Conservation (phyloP, 2,113 vertebrate genomes). For the Coryphaenoides rupestris region DNA sequence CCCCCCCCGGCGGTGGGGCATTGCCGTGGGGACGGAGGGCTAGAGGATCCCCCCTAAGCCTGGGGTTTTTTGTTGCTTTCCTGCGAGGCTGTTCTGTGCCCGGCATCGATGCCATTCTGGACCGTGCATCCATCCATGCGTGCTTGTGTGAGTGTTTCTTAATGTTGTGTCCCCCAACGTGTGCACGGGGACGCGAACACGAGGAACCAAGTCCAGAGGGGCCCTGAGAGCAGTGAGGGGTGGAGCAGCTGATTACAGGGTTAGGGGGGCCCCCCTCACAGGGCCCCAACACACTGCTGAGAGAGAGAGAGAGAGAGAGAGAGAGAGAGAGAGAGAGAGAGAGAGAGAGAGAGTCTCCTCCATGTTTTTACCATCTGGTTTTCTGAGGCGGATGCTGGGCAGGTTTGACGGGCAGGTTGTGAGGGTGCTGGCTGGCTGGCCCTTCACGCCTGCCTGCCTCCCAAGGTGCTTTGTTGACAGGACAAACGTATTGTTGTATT, state of each 20-base stretch:
- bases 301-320: conserved; percentile 6
- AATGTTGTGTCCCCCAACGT: background rate
- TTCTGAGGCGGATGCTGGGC: conserved; percentile 5
- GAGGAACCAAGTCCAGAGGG: conserved; percentile 44
- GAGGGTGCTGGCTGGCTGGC: too few species aligned
- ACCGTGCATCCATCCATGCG: background rate
- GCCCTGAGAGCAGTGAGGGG: conserved; percentile 40
- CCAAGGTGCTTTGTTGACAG: conserved; percentile 21
- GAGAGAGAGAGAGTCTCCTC: too few species aligned
- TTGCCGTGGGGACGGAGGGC: conserved; percentile 3
- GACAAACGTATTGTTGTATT: conserved; percentile 14
- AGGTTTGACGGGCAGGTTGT: conserved; percentile 4
- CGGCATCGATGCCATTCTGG: too few species aligned
- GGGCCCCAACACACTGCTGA: conserved; percentile 14
- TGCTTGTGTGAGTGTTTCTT: background rate
- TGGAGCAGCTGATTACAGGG: conserved; percentile 49
- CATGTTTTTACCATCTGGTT: background rate
- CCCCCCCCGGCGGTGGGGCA: conserved; percentile 35
- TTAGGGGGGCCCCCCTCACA: conserved; percentile 10
- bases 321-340: conserved; percentile 1
- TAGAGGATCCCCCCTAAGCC: background rate
- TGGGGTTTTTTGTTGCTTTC: too few species aligned
- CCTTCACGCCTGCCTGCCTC: conserved; percentile 12
- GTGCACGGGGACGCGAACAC: conserved; percentile 38
- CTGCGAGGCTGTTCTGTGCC: background rate